A percentile compares a stretch with the other conserved stretches of the same genome.
Conservation (phyloP, 2,797 vertebrate species). For the Centropyge bicolor region DNA sequence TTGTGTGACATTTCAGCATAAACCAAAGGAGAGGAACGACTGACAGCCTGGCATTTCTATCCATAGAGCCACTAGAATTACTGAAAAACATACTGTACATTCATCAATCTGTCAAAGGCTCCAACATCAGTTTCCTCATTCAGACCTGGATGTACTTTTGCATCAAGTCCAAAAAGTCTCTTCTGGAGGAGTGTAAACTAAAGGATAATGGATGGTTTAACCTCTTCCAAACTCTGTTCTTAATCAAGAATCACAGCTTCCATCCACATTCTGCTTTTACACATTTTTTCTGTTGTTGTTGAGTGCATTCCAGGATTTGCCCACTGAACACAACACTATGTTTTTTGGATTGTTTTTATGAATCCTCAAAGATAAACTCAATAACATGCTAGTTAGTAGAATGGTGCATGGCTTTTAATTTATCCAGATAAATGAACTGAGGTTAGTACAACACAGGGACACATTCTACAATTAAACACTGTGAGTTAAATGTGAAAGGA, state of each 20-base stretch:
- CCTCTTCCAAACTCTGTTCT: too few relatives aligned
- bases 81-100: neutral
- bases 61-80: neutral
- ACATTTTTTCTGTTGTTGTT: neutral
- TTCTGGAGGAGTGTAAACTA: neutral
- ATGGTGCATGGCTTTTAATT: conserved; percentile 43
- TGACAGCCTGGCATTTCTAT: neutral
- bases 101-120: neutral
- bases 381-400: neutral
- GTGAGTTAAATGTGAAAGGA: conserved; percentile 13
- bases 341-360: neutral
- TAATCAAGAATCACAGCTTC: neutral
- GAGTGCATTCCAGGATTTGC: neutral
- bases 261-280: neutral
- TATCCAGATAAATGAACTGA: conserved; percentile 29
- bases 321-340: neutral
- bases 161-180: neutral
- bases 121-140: neutral
- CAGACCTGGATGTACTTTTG: neutral
- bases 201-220: neutral
- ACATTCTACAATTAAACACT: conserved; percentile 32
- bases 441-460: conserved; percentile 41
- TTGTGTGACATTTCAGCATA: neutral
- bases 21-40: neutral
- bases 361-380: conserved; percentile 3